Evolutionary conservation across 2,113 vertebrate genomes (phyloP).

Genomic region (Helogale parvula): DNA sequence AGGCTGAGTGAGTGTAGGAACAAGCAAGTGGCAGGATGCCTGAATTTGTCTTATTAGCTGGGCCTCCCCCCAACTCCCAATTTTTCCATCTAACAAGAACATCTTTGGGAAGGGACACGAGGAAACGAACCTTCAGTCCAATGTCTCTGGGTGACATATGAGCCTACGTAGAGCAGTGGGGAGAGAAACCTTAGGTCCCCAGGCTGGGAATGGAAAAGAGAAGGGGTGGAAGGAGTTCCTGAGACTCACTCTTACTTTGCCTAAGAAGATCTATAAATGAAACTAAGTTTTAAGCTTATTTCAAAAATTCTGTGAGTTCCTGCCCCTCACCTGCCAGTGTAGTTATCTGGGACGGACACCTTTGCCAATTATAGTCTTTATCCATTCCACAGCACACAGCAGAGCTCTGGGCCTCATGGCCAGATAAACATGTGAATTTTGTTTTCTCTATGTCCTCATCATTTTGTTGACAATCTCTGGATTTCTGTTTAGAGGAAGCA

Average conservation of each 20-base stretch:
- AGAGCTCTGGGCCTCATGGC: not conserved
- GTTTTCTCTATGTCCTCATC: not conserved
- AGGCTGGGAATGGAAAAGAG: not conserved
- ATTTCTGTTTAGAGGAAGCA: not conserved
- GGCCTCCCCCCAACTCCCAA: not conserved
- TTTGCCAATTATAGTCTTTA: not conserved
- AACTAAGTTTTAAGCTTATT: slow-evolving; percentile 36
- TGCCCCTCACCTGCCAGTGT: not conserved
- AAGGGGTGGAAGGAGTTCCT: not conserved
- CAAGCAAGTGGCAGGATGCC: not conserved
- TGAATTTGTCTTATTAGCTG: not conserved
- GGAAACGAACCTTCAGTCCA: not conserved
- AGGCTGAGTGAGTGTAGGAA: not conserved
- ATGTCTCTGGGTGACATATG: not conserved
- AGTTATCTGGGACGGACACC: not conserved
- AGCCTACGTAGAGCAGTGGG: not conserved
- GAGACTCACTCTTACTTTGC: not conserved
- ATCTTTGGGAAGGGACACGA: slow-evolving; percentile 5
- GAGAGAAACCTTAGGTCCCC: not conserved
- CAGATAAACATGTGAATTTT: not conserved
- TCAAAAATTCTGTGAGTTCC: slow-evolving; percentile 5
- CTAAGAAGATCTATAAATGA: slow-evolving; percentile 20
- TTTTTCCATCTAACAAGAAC: slow-evolving; percentile 26
- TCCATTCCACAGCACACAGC: not conserved
- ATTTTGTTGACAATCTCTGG: slow-evolving; percentile 15